Conservation (phyloP, 2,888 invertebrate species). For the Chloromyia formosa region DNA sequence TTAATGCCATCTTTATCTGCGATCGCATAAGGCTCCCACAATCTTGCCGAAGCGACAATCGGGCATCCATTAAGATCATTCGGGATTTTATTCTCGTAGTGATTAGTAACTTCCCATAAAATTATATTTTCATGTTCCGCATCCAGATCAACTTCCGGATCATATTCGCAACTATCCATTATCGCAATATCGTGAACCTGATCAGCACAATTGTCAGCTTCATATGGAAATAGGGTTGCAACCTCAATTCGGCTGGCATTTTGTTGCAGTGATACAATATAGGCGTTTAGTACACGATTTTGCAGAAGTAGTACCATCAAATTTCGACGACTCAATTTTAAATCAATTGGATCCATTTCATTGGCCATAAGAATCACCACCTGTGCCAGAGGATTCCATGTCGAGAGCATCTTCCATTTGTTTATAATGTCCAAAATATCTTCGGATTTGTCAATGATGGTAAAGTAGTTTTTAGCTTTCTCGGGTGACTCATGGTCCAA, state of each 20-base stretch:
- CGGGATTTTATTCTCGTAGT: slow-evolving; percentile 58
- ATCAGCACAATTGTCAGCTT: slow-evolving; percentile 60
- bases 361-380: slow-evolving; percentile 58
- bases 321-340: slow-evolving; percentile 58
- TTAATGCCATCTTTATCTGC: slow-evolving; percentile 44
- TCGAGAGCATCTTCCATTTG: slow-evolving; percentile 56
- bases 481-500: slow-evolving; percentile 47
- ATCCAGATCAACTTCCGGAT: slow-evolving; percentile 17
- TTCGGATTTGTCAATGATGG: slow-evolving; percentile 57
- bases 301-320: slow-evolving; percentile 58
- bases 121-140: slow-evolving; percentile 26
- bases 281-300: slow-evolving; percentile 60
- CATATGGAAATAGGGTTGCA: slow-evolving; percentile 61
- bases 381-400: slow-evolving; percentile 63
- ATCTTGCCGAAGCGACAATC: slow-evolving; percentile 57
- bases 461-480: slow-evolving; percentile 61
- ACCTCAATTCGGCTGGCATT: slow-evolving; percentile 55
- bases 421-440: slow-evolving; percentile 58
- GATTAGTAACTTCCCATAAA: slow-evolving; percentile 13
- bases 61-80: slow-evolving; percentile 59
- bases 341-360: slow-evolving; percentile 51
- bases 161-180: slow-evolving; percentile 57
- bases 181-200: slow-evolving; percentile 47
- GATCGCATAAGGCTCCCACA: slow-evolving; percentile 61
- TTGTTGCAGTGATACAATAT: slow-evolving; percentile 58